phyloP scores from a whole-genome alignment of 2,113 vertebrate species.

The Speoplatyrhinus poulsoni region DNA sequence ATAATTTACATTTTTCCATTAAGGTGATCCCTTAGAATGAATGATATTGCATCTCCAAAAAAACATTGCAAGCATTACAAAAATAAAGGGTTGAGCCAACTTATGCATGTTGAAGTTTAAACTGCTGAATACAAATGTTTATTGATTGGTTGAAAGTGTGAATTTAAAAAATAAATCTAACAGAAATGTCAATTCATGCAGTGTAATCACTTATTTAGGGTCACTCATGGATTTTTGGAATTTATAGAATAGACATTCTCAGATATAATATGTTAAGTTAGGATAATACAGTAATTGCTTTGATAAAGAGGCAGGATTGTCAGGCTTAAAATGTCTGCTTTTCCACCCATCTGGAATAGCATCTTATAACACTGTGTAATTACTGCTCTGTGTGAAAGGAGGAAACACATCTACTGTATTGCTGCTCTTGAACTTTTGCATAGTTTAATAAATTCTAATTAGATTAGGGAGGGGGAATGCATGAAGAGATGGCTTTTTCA shows the following conservation, averaged over 20 bases:
- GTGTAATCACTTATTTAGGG: too few species aligned
- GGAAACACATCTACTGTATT: constrained; percentile 42
- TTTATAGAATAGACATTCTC: constrained; percentile 29
- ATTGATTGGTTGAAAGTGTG: too few species aligned
- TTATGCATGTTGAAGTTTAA: background rate
- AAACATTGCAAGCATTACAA: background rate
- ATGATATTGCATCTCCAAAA: too few species aligned
- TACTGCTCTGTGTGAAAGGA: constrained; percentile 18
- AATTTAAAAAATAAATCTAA: background rate
- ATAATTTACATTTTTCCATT: too few species aligned
- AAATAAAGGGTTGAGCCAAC: background rate
- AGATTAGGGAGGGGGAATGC: constrained; percentile 54
- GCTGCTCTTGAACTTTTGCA: constrained; percentile 63
- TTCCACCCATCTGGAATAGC: constrained; percentile 9
- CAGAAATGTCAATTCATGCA: background rate
- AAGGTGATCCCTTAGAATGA: too few species aligned
- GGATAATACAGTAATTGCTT: constrained; percentile 26
- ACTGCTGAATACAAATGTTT: background rate
- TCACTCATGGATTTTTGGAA: background rate
- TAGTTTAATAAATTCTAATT: constrained; percentile 72
- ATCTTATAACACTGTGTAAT: constrained; percentile 22
- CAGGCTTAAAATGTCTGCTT: constrained; percentile 33
- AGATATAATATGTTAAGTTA: constrained; percentile 49
- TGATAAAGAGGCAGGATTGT: constrained; percentile 44
- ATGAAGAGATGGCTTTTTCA: constrained; percentile 49